A percentile compares a stretch with the other conserved stretches of the same genome.
Evolutionary conservation across 1,140 invertebrate species (phyloP).

Genomic region (Magallana ariakensis): DNA sequence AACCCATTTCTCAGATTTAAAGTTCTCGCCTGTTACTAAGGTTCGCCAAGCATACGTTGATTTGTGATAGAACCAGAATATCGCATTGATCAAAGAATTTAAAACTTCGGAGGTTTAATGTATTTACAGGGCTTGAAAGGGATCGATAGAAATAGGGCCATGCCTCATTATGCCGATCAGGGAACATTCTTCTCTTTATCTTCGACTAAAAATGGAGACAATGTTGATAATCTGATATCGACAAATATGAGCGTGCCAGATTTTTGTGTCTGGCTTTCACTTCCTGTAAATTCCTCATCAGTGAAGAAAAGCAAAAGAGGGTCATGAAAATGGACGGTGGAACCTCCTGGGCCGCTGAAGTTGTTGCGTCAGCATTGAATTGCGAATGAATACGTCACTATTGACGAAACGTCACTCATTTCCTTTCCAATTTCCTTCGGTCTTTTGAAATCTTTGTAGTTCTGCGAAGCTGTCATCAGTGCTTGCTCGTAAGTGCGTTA

Average conservation of each 20-base stretch:
- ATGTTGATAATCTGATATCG: background rate
- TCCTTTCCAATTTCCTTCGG: background rate
- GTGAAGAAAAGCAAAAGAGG: too few species aligned
- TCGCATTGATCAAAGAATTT: constrained; percentile 36
- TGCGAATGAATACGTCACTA: background rate
- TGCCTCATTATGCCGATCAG: background rate
- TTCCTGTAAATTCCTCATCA: background rate
- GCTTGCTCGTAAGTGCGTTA: too few species aligned
- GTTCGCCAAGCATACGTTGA: constrained; percentile 24
- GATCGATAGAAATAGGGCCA: constrained; percentile 1
- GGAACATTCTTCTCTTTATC: background rate
- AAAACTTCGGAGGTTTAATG: constrained; percentile 36
- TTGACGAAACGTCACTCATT: background rate
- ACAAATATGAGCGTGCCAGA: background rate
- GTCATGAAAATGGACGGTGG: too few species aligned
- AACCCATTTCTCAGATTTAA: constrained; percentile 16
- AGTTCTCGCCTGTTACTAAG: constrained; percentile 13
- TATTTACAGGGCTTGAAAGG: constrained; percentile 25
- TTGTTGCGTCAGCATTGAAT: background rate
- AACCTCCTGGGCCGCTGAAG: too few species aligned
- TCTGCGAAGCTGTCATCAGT: too few species aligned
- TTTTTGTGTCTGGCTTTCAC: background rate
- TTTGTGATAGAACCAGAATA: constrained; percentile 23
- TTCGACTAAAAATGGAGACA: background rate
- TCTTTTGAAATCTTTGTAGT: too few species aligned